Evolutionary conservation across 2,888 invertebrate species (phyloP).

Genomic region (Microplitis deprimator): DNA sequence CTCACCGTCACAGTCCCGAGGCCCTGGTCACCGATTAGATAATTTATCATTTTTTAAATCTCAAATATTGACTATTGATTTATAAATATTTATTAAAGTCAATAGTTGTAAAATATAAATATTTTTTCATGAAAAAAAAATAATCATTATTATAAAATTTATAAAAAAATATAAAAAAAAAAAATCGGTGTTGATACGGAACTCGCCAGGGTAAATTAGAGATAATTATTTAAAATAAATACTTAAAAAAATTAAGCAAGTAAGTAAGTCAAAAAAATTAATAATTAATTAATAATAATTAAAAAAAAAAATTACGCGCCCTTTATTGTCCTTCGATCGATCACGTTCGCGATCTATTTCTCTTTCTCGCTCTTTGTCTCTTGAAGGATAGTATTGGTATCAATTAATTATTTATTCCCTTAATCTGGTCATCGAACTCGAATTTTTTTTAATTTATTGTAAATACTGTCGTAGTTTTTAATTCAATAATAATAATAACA

Average conservation of each 20-base stretch:
- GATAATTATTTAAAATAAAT: neutral
- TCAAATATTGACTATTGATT: neutral
- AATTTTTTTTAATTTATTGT: conserved; percentile 8
- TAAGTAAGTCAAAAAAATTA: neutral
- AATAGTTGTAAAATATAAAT: neutral
- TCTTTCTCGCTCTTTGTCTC: conserved; percentile 29
- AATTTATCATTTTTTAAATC: neutral
- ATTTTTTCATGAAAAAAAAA: neutral
- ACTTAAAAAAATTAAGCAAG: neutral
- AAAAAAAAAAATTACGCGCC: conserved; percentile 12
- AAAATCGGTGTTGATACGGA: neutral
- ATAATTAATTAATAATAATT: neutral
- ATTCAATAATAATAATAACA: conserved; percentile 38
- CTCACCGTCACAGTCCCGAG: conserved; percentile 22
- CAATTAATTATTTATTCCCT: neutral
- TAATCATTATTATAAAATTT: neutral
- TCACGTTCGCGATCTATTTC: conserved; percentile 16
- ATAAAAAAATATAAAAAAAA: too few relatives aligned
- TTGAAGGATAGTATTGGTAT: conserved; percentile 1
- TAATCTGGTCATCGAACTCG: neutral
- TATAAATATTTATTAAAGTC: neutral
- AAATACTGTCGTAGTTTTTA: conserved; percentile 7
- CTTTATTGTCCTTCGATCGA: conserved; percentile 34
- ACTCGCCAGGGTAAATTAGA: neutral
- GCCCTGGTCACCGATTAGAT: conserved; percentile 11